phyloP scores from a whole-genome alignment of 1,140 invertebrate species.

The Lepidurus couesii region DNA sequence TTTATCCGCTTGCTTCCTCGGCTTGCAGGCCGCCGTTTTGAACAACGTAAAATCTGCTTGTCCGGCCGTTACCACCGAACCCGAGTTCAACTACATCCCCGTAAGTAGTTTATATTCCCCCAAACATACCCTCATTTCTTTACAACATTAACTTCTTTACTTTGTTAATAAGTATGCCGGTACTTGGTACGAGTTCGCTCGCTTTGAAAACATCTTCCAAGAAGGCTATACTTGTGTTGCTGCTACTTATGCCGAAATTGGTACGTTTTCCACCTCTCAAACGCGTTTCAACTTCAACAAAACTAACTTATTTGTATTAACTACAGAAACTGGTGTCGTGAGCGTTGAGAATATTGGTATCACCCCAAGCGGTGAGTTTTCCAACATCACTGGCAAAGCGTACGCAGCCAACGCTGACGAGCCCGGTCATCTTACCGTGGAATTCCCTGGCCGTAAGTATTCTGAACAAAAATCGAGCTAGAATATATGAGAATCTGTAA shows the following conservation, averaged over 20 bases:
- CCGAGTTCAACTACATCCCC: conserved; percentile 34
- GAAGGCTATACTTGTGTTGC: conserved; percentile 27
- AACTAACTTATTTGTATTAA: background rate
- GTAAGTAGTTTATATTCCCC: conserved; percentile 24
- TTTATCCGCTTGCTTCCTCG: background rate
- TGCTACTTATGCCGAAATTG: conserved; percentile 30
- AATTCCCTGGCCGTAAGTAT: conserved; percentile 31
- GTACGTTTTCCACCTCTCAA: conserved; percentile 20
- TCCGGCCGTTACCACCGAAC: conserved; percentile 29
- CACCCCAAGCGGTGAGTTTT: conserved; percentile 24
- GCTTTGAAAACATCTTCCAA: conserved; percentile 33
- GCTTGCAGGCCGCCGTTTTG: conserved; percentile 1
- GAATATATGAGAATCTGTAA: background rate
- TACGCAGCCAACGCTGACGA: conserved; percentile 25
- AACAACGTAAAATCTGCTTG: background rate
- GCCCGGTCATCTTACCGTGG: conserved; percentile 27
- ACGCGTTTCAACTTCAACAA: background rate
- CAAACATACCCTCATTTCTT: background rate
- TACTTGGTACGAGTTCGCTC: conserved; percentile 33
- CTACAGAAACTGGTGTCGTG: conserved; percentile 16
- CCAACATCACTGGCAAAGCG: conserved; percentile 32
- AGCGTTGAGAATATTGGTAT: conserved; percentile 30
- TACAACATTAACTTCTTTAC: background rate
- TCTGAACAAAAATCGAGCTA: background rate
- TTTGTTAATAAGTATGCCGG: conserved; percentile 32